Conservation (phyloP, 2,888 invertebrate species). For the Agonopterix subpropinquella region DNA sequence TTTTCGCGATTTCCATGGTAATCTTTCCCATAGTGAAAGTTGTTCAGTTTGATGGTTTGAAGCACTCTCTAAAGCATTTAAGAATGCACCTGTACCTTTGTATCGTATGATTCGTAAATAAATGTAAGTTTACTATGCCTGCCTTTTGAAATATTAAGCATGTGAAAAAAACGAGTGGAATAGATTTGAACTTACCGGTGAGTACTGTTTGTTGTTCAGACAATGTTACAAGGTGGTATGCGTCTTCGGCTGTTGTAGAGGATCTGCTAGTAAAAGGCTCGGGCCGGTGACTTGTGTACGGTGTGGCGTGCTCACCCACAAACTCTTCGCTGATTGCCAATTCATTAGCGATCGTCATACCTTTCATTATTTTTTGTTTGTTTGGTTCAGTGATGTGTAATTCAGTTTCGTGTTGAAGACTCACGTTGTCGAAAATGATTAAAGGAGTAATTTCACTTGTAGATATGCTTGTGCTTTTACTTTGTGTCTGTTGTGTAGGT, state of each 20-base stretch:
- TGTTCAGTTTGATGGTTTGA: too few species aligned
- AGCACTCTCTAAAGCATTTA: too few species aligned
- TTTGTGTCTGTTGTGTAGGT: constrained; percentile 26
- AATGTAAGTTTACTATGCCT: too few species aligned
- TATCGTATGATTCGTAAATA: too few species aligned
- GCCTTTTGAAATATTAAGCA: too few species aligned
- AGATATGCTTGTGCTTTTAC: constrained; percentile 36
- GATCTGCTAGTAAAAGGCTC: constrained; percentile 36
- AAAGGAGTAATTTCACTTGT: constrained; percentile 47
- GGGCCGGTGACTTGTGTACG: constrained; percentile 29
- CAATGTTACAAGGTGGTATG: constrained; percentile 32
- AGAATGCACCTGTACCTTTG: too few species aligned
- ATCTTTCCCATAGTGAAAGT: too few species aligned
- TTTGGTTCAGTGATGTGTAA: constrained; percentile 36
- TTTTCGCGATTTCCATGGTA: too few species aligned
- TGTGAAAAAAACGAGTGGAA: too few species aligned
- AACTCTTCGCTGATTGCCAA: constrained; percentile 46
- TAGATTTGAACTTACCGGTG: not conserved
- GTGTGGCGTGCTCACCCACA: constrained; percentile 42
- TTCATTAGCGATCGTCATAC: constrained; percentile 44
- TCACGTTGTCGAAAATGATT: constrained; percentile 49
- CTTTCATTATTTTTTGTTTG: constrained; percentile 39
- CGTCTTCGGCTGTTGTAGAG: constrained; percentile 23
- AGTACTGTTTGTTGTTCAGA: constrained; percentile 38
- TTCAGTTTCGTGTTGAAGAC: constrained; percentile 53